Evolutionary conservation across 2,113 vertebrate species (phyloP).

Genomic region (Scomber scombrus): DNA sequence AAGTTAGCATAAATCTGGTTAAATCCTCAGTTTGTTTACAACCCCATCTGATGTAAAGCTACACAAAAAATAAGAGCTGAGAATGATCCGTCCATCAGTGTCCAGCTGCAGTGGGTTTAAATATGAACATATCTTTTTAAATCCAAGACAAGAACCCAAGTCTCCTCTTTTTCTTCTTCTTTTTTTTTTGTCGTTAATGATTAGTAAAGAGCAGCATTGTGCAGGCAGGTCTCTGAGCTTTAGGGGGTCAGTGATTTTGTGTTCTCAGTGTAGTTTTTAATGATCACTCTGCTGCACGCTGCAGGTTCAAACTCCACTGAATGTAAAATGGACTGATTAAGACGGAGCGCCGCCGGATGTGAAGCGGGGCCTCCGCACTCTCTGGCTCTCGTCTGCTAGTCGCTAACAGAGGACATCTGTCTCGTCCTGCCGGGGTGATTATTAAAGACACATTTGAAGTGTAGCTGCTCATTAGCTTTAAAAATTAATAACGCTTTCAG

Average conservation of each 20-base stretch:
- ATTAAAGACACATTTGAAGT: slow-evolving; percentile 8
- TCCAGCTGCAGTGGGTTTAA: not conserved
- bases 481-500: not conserved
- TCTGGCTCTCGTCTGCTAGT: not conserved
- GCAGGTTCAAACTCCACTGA: not conserved
- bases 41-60: not conserved
- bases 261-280: not conserved
- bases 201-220: too few relatives aligned
- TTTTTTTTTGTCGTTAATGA: not conserved
- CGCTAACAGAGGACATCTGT: not conserved
- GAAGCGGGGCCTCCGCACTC: too few relatives aligned
- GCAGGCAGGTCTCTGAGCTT: not conserved
- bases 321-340: too few relatives aligned
- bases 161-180: not conserved
- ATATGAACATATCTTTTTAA: not conserved
- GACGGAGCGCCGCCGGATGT: too few relatives aligned
- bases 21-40: slow-evolving; percentile 5
- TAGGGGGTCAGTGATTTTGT: not conserved
- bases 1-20: not conserved
- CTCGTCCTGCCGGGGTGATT: slow-evolving; percentile 2
- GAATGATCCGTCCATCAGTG: too few relatives aligned
- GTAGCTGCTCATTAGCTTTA: not conserved
- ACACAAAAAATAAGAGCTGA: too few relatives aligned
- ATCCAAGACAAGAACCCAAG: not conserved
- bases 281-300: not conserved